phyloP scores from a whole-genome alignment of 2,797 vertebrate species.

The Cuniculus paca region DNA sequence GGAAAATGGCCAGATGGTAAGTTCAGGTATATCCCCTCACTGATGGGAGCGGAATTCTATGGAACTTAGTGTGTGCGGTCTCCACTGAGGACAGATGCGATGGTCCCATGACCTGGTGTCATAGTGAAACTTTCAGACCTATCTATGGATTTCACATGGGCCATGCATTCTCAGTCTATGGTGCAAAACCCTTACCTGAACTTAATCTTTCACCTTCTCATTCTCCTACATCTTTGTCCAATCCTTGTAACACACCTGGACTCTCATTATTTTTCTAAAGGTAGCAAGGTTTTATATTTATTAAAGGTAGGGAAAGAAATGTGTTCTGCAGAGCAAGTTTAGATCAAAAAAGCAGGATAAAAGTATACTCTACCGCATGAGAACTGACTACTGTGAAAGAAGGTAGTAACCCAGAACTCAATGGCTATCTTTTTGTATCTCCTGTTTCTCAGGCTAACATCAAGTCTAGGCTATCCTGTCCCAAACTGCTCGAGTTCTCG shows the following conservation, averaged over 20 bases:
- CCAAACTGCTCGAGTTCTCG: background rate
- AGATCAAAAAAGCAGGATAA: background rate
- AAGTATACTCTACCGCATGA: background rate
- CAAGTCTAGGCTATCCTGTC: background rate
- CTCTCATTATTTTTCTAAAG: background rate
- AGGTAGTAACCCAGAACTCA: background rate
- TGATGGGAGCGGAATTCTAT: background rate
- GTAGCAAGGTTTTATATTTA: background rate
- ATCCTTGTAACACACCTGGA: background rate
- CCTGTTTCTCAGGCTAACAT: background rate
- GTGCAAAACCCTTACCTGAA: background rate
- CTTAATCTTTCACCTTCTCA: background rate
- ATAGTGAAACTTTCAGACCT: background rate
- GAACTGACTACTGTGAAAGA: background rate
- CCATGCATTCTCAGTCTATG: background rate
- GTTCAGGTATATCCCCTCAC: slow-evolving; percentile 32
- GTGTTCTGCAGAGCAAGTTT: background rate
- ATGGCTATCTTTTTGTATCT: background rate
- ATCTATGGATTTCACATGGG: background rate
- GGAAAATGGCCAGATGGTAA: slow-evolving; percentile 92
- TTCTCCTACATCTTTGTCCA: background rate
- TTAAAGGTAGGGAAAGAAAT: background rate
- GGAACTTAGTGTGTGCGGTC: background rate
- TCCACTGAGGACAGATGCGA: background rate
- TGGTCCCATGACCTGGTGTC: background rate